phyloP scores from a whole-genome alignment of 2,113 vertebrate species.

The Spizaetus ornatus region DNA sequence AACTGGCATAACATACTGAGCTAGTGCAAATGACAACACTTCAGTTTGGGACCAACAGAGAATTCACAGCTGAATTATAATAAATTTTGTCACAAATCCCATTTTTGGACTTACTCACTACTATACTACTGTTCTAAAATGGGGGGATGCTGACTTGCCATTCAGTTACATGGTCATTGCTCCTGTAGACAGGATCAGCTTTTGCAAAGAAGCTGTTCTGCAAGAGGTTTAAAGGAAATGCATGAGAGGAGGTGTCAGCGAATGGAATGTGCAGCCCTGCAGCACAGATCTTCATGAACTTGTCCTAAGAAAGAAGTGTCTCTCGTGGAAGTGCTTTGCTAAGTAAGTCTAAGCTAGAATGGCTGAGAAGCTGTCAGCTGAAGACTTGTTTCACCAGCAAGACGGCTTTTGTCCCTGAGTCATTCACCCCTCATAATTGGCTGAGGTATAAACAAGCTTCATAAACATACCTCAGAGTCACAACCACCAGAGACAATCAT shows the following conservation, averaged over 20 bases:
- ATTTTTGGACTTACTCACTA: neutral
- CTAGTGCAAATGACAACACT: neutral
- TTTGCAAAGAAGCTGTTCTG: neutral
- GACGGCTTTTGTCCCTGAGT: neutral
- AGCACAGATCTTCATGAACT: neutral
- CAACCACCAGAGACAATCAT: neutral
- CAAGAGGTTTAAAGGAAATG: neutral
- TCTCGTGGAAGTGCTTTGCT: neutral
- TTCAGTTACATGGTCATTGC: neutral
- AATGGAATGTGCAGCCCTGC: neutral
- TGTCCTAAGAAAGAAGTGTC: neutral
- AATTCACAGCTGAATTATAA: neutral
- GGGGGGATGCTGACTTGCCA: neutral
- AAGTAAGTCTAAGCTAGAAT: neutral
- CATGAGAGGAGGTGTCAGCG: neutral
- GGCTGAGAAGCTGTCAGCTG: neutral
- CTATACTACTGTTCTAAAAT: neutral
- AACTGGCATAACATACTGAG: neutral
- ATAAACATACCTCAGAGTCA: neutral
- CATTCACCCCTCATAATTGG: neutral
- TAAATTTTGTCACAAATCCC: neutral
- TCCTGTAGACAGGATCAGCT: neutral
- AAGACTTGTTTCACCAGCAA: neutral
- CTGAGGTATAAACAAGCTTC: constrained; percentile 7
- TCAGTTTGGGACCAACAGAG: neutral